Evolutionary conservation across 1,140 invertebrate genomes (phyloP), one percentile per base, ranked within the genome.

Genomic region (Neocloeon triangulifer): DNA sequence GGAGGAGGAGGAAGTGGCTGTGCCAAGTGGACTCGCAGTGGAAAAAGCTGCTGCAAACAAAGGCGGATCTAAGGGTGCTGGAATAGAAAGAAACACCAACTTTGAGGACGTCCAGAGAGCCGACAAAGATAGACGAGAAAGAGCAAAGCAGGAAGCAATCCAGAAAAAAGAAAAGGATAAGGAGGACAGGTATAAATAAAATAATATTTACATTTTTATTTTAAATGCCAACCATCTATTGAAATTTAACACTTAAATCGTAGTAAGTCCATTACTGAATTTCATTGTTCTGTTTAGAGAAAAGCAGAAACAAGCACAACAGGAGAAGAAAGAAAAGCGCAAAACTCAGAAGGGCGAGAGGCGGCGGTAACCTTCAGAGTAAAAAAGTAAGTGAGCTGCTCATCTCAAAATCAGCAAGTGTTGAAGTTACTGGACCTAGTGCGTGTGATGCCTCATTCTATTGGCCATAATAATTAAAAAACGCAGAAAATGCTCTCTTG

Each of bases 101-200:
- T 70, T 62, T 6, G 54, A 67, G 19, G 62, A 66, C 43, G 77
- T 84, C 8, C 51, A 64, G 32, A 69, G 72, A 26, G 64, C 75
- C 26, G 73, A 78, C 36, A 66, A 66, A 43, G 75, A 79, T 41
- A 69, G 72, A 37, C 56, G 77, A 23, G 79, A 84, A 44, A 69
- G 71, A 43, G 69, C 74, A 3, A 71, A 75, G 41, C 45, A 64
- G 10, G 78, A 84, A 16, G 73, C 73, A 42, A 69, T 73, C 36
- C 71, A 68, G 38, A 86, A 86, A 40, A 82, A 81, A 43, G 79
- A 82, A 43, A 81, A 80, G 45, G 80, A 85, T 41, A 81, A 77
- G 54, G 78, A 84, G 43, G 80, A 85, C 46, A 64, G 78, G 76
- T 79, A n/a, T n/a, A n/a, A n/a, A n/a, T n/a, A n/a, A n/a, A n/a